These are phyloP conservation scores for Ormyrus labotus DNA, from an alignment of 2,888 invertebrate species.

Conservation along the genomic window DNA sequence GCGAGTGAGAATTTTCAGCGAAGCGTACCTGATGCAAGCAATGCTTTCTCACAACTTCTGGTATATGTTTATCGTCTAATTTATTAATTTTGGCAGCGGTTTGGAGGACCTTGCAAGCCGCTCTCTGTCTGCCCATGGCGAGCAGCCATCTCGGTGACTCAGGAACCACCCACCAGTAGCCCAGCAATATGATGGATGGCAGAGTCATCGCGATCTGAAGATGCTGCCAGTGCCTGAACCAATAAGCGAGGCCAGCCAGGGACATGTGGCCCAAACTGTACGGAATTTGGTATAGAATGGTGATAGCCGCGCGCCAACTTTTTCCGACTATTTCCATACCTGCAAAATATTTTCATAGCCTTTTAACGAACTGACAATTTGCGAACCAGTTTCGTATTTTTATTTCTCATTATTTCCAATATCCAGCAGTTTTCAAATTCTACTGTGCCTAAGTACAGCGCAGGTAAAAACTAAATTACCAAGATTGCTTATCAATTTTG, in stretches of 20 bases:
- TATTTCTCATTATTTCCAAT: neutral
- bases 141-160: slow-evolving; percentile 90
- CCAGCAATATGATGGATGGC: slow-evolving; percentile 79
- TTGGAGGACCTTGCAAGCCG: slow-evolving; percentile 81
- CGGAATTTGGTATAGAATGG: slow-evolving; percentile 83
- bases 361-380: no score
- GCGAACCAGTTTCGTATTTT: no score
- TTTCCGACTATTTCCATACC: slow-evolving; percentile 77
- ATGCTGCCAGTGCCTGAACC: slow-evolving; percentile 82
- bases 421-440: neutral
- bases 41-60: slow-evolving; percentile 67
- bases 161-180: slow-evolving; percentile 83
- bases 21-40: slow-evolving; percentile 68
- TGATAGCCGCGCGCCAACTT: slow-evolving; percentile 79
- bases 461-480: no score
- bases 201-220: slow-evolving; percentile 83
- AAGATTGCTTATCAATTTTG: neutral
- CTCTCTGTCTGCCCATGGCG: slow-evolving; percentile 80
- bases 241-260: slow-evolving; percentile 81
- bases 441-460: neutral
- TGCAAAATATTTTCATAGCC: slow-evolving; percentile 54
- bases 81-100: slow-evolving; percentile 79
- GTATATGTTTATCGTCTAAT: slow-evolving; percentile 66
- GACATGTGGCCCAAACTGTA: slow-evolving; percentile 84
- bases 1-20: neutral